Evolutionary conservation across 1,140 invertebrate genomes (phyloP).

Genomic region (Rhopalosiphum padi): DNA sequence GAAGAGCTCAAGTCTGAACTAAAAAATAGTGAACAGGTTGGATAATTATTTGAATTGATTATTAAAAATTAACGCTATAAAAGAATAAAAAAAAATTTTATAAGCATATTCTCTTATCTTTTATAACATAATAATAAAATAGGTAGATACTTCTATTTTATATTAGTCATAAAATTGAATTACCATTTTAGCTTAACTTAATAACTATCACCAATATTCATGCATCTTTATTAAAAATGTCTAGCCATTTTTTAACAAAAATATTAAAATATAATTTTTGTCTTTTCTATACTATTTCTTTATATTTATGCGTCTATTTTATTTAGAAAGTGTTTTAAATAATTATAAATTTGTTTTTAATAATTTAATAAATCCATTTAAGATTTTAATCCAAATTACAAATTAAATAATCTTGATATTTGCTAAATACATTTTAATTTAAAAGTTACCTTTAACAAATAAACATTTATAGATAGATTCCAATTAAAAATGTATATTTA

Average conservation of each 20-base stretch:
- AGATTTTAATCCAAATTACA: too few species aligned
- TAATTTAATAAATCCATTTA: neutral
- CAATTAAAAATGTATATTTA: neutral
- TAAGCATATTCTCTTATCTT: neutral
- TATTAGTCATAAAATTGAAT: neutral
- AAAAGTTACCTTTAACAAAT: neutral
- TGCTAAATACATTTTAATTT: neutral
- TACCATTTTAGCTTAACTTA: too few species aligned
- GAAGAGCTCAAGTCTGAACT: conserved; percentile 4
- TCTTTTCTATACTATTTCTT: too few species aligned
- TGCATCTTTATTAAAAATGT: too few species aligned
- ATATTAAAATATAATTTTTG: too few species aligned
- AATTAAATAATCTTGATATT: too few species aligned
- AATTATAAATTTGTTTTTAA: neutral
- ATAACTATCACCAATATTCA: too few species aligned
- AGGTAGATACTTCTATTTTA: neutral
- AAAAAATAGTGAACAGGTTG: conserved; percentile 50
- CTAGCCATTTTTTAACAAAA: neutral
- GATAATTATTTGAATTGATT: neutral
- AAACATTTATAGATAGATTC: neutral
- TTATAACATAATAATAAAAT: neutral
- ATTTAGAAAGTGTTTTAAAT: too few species aligned
- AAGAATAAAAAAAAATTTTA: neutral
- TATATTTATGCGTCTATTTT: too few species aligned
- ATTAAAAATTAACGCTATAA: neutral